Evolutionary conservation across 1,140 invertebrate species (phyloP), one percentile per base, ranked within the genome.

Genomic region (Drosophila mauritiana): DNA sequence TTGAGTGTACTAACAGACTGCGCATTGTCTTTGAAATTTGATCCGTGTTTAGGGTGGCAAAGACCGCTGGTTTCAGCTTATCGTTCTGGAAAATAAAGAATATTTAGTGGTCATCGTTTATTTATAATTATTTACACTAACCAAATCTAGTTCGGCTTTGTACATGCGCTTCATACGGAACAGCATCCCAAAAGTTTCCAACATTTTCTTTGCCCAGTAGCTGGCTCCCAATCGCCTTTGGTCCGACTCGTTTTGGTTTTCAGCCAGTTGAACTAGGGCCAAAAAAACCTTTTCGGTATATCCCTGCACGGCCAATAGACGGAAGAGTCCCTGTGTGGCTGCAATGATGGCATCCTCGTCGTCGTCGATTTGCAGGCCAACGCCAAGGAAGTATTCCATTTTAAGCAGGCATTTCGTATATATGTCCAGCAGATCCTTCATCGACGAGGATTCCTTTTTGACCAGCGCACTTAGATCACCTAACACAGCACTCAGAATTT

Each of bases 121-220:
- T 17, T 1, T 17, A 17, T 17, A 17, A 17, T 17, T 17, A 13
- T 27, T 12, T 1, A 0, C 31, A 31, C 75, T 15, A 68, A 92
- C 91, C 73, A 85, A 48, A 59, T 92, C 88, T 25, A 88, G 59
- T 68, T 91, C 84, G 20, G 68, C 80, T 34, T 84, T 90, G 22
- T 83, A 91, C 85, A 91, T 89, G 15, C 77, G 59, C 40, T 92
- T 92, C 65, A 92, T 91, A 37, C 82, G 74, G 1, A 54, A 65
- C 10, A 92, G 79, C 53, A 84, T 89, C 4, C 46, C 46, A 45
- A 92, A 91, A 4, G 85, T 80, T 7, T 80, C 20, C 0, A 79
- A 13, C 69, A 92, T 81, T 27, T 91, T 78, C 1, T 42, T 45
- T 7, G 80, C 89, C 91, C 91, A 92, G 61, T 91, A 92, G 22